Conservation (phyloP, 2,888 invertebrate genomes). For the Halictus ligatus region DNA sequence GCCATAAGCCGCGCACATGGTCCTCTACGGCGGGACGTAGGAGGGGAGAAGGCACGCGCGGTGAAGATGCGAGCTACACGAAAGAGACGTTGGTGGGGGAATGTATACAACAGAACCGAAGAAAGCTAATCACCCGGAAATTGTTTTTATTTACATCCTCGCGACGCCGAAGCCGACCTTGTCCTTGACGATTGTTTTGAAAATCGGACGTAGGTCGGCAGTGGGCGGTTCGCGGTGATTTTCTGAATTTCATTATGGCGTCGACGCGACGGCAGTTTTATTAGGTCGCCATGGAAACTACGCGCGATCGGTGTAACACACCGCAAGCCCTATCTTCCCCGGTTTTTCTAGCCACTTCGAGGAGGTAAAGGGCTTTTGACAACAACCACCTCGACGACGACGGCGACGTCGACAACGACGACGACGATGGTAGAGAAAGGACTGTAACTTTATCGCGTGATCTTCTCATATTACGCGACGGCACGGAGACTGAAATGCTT, state of each 20-base stretch:
- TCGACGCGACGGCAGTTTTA: slow-evolving; percentile 46
- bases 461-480: slow-evolving; percentile 72
- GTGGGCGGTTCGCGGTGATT: slow-evolving; percentile 38
- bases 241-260: slow-evolving; percentile 71
- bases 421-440: slow-evolving; percentile 45
- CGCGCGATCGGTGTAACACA: slow-evolving; percentile 52
- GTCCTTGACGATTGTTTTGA: background rate
- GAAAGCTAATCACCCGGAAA: background rate
- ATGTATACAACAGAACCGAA: too few species aligned
- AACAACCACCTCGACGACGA: slow-evolving; percentile 38
- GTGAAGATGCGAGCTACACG: too few species aligned
- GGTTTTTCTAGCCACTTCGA: slow-evolving; percentile 57
- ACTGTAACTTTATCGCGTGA: slow-evolving; percentile 70
- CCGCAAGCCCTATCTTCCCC: slow-evolving; percentile 58
- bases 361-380: slow-evolving; percentile 57
- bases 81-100: too few species aligned
- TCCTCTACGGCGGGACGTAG: too few species aligned
- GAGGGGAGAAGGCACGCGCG: too few species aligned
- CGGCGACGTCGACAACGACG: slow-evolving; percentile 37
- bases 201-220: background rate
- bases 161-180: background rate
- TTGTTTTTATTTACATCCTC: background rate
- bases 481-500: slow-evolving; percentile 64
- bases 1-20: too few species aligned
- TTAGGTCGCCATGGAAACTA: slow-evolving; percentile 66